A percentile compares a stretch with the other conserved stretches of the same genome.
phyloP scores from a whole-genome alignment of 2,113 vertebrate species.

The Lichenostomus cassidix region DNA sequence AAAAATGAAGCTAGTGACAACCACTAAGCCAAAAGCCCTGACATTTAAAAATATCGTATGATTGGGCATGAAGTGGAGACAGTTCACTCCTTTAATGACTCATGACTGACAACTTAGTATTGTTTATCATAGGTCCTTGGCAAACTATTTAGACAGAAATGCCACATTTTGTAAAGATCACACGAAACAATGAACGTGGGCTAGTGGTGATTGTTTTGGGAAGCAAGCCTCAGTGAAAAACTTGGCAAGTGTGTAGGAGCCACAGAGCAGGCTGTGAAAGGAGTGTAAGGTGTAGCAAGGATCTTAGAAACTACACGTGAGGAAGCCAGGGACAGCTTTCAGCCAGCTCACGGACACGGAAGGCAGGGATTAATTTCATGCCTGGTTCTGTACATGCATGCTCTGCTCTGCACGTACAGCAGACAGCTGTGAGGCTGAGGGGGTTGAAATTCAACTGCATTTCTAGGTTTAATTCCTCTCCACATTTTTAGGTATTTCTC shows the following conservation, averaged over 20 bases:
- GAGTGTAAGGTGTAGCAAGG: background rate
- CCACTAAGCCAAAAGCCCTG: background rate
- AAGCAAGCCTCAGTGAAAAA: background rate
- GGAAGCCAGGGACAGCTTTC: background rate
- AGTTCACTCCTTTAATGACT: background rate
- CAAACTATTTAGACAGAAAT: background rate
- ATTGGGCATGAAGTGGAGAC: background rate
- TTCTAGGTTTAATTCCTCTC: background rate
- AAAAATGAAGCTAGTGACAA: background rate
- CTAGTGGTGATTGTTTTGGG: background rate
- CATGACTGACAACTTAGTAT: background rate
- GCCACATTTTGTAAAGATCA: background rate
- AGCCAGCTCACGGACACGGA: background rate
- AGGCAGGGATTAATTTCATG: background rate
- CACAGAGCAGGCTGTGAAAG: background rate
- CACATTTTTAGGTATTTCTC: background rate
- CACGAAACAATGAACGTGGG: fast-evolving
- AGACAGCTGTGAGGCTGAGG: background rate
- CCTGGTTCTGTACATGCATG: background rate
- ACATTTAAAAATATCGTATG: background rate
- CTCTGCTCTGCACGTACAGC: background rate
- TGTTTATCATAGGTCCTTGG: background rate
- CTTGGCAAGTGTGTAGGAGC: background rate
- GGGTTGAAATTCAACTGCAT: background rate
- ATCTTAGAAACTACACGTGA: background rate